Percentiles rank a stretch among this genome's conserved stretches.
Evolutionary conservation across 1,140 invertebrate species (phyloP).

Genomic region (Lordiphosa mommai): DNA sequence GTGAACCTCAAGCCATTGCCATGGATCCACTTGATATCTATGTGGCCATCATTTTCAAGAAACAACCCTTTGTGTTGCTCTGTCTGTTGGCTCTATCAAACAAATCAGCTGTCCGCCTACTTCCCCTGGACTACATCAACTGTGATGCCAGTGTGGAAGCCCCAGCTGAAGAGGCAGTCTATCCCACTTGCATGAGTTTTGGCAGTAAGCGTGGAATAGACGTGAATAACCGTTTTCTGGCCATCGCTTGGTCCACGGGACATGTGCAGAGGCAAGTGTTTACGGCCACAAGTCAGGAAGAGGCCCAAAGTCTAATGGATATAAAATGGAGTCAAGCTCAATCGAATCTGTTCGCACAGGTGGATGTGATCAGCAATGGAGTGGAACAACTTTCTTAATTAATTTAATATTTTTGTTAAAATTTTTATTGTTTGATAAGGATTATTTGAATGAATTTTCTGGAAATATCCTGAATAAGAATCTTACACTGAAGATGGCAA

Average conservation of each 20-base stretch:
- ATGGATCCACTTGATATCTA: conserved; percentile 22
- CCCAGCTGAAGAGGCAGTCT: not conserved
- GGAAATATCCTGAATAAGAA: too few species aligned
- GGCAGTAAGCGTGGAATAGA: not conserved
- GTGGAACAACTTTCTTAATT: too few species aligned
- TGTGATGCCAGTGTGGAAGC: not conserved
- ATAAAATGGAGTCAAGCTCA: not conserved
- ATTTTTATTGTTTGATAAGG: too few species aligned
- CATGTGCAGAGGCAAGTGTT: conserved; percentile 1
- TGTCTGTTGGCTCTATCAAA: not conserved
- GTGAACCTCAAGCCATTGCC: conserved; percentile 3
- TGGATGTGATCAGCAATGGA: too few species aligned
- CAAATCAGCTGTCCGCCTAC: not conserved
- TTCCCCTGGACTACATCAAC: conserved; percentile 5
- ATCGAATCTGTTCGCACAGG: too few species aligned
- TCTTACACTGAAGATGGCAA: too few species aligned
- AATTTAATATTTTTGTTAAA: too few species aligned
- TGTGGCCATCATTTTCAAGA: conserved; percentile 29
- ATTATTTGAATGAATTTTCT: too few species aligned
- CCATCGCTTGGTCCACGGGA: conserved; percentile 7
- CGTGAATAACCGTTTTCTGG: not conserved
- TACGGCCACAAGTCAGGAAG: not conserved
- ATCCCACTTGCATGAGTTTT: conserved; percentile 24
- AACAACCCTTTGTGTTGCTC: conserved; percentile 24
- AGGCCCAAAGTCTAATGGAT: not conserved